These are phyloP conservation scores for Atractosteus spatula DNA, from an alignment of 2,113 vertebrate species.

Conservation along the genomic window DNA sequence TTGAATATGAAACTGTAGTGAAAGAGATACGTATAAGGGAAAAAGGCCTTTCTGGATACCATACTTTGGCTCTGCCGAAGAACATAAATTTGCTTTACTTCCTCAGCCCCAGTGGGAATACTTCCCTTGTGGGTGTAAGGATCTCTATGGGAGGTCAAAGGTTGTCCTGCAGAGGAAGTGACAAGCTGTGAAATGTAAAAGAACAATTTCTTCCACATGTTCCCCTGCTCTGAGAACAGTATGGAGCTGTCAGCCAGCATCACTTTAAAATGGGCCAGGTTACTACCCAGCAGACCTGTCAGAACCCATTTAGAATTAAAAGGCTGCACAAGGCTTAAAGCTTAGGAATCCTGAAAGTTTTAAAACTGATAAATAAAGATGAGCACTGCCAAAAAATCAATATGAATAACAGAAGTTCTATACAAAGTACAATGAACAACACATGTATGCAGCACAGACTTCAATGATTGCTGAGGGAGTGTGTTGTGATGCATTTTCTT, in stretches of 20 bases:
- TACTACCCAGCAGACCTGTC: conserved; percentile 84
- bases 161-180: conserved; percentile 92
- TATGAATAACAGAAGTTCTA: conserved; percentile 58
- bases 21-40: conserved; percentile 36
- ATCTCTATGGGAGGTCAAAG: conserved; percentile 88
- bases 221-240: conserved; percentile 77
- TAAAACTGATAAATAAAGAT: conserved; percentile 74
- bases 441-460: conserved; percentile 29
- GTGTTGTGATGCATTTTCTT: background rate
- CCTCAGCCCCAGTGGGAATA: conserved; percentile 80
- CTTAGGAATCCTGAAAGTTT: conserved; percentile 70
- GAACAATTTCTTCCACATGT: conserved; percentile 99
- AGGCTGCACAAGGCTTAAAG: conserved; percentile 80
- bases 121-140: conserved; percentile 87
- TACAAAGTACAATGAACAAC: conserved; percentile 60
- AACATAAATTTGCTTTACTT: conserved; percentile 76
- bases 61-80: conserved; percentile 56
- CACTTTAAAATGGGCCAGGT: conserved; percentile 79
- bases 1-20: conserved; percentile 47
- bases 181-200: conserved; percentile 99
- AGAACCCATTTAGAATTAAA: conserved; percentile 92
- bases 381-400: conserved; percentile 53
- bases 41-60: conserved; percentile 69
- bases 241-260: conserved; percentile 81
- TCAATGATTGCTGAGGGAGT: no score